These are phyloP conservation scores for Acanthisitta chloris DNA, from an alignment of 2,113 vertebrate species.

Conservation along the genomic window DNA sequence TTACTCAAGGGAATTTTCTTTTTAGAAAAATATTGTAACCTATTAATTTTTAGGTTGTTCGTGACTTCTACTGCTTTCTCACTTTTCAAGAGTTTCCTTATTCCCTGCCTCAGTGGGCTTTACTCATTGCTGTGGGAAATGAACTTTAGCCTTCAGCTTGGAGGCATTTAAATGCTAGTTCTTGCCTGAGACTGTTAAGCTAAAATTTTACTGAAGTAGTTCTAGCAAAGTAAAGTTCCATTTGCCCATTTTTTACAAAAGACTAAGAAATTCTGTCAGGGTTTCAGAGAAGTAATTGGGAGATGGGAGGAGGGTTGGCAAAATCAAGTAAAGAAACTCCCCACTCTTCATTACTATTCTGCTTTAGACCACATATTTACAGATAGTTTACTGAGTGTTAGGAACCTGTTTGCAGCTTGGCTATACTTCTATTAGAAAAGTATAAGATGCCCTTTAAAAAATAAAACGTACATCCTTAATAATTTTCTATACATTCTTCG, in stretches of 20 bases:
- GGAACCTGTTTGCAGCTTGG: not conserved
- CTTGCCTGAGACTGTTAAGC: not conserved
- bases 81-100: not conserved
- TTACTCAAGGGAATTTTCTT: not conserved
- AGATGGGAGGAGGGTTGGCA: rapidly evolving
- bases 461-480: too few species aligned
- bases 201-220: not conserved
- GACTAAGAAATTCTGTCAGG: not conserved
- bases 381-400: not conserved
- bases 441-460: not conserved
- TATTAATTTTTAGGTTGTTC: not conserved
- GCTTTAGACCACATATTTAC: not conserved
- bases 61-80: not conserved
- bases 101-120: not conserved
- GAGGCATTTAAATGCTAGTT: not conserved
- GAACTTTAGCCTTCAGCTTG: not conserved
- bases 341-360: not conserved
- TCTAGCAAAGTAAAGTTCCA: not conserved
- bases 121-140: not conserved
- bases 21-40: too few species aligned
- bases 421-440: not conserved
- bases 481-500: not conserved
- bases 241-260: not conserved
- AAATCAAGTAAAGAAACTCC: not conserved
- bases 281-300: not conserved